Percentiles rank a stretch among this genome's conserved stretches.
phyloP scores from a whole-genome alignment of 2,113 vertebrate genomes.

The Alligator mississippiensis region DNA sequence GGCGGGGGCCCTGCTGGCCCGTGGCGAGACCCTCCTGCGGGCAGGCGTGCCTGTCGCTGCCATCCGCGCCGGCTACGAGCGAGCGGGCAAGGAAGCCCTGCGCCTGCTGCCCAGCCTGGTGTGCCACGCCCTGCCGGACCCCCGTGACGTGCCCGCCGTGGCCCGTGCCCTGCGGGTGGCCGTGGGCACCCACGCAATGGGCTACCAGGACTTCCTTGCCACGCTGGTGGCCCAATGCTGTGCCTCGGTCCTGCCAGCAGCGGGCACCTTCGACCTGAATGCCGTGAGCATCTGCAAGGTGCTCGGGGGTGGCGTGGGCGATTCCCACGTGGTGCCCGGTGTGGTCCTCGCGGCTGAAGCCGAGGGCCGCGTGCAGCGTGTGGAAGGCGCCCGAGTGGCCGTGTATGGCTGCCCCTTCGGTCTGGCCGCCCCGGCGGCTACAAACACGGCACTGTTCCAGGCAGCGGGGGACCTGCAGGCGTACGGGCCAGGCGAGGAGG shows the following conservation, averaged over 20 bases:
- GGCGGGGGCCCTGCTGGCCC: neutral
- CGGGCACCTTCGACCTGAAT: neutral
- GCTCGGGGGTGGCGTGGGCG: neutral
- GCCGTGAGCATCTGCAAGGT: neutral
- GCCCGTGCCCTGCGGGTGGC: neutral
- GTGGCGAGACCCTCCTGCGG: neutral
- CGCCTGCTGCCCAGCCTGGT: neutral
- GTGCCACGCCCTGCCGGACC: neutral
- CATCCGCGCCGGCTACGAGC: neutral
- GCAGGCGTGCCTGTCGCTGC: neutral
- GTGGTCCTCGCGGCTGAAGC: neutral
- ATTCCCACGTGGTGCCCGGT: neutral
- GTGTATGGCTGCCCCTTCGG: conserved; percentile 31
- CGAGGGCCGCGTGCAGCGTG: neutral
- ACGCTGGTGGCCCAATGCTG: conserved; percentile 3
- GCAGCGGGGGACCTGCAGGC: neutral
- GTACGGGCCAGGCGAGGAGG: neutral
- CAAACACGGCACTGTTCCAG: neutral
- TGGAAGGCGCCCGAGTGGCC: neutral
- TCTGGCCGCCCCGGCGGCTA: neutral
- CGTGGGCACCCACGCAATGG: neutral
- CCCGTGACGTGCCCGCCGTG: neutral
- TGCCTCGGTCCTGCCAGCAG: neutral
- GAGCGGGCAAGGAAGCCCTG: neutral
- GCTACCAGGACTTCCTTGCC: neutral